Evolutionary conservation across 2,113 vertebrate genomes (phyloP), one percentile per base, ranked within the genome.

Genomic region (Platysteira castanea): DNA sequence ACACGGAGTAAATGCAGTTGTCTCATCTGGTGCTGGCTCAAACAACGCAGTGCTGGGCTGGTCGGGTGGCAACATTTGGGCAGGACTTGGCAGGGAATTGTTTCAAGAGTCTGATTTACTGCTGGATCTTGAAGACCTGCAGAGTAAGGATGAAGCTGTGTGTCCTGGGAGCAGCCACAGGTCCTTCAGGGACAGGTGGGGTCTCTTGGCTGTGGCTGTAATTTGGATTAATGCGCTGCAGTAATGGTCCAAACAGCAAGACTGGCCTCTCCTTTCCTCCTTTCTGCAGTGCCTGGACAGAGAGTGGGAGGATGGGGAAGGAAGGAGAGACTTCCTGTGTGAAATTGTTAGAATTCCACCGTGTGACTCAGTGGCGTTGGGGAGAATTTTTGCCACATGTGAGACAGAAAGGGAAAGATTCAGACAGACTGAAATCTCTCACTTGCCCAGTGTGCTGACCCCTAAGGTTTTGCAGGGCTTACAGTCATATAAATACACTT

Each of bases 11-110:
- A 87, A 68, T 1, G 4, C 49, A 28, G 61, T 59, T 70, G 5
- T 0, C 8, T 37, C 33, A 14, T 52, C 39, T 64, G 69, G 21
- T 24, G 10, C 44, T 82, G 64, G 3, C 74, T 87, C 65, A 46
- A 4, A 76, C 53, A 52, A 4, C 0, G 0, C 71, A 11, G 0
- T 39, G 67, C 59, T 59, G 50, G 35, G 35, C 23, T 82, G 57
- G 14, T 2, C 88, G 44, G 24, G 44, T 1, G 9, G 27, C 59
- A 73, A 35, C 28, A 4, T 84, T 81, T 50, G 59, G 74, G 60
- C 74, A 60, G 61, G 47, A 71, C 67, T 78, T 71, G 44, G 23
- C 63, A 63, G 42, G 44, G 52, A 82, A 33, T 64, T 56, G 35
- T 33, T 56, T 49, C 28, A 56, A 28, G 47, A 84, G 28, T 30